Evolutionary conservation across 2,113 vertebrate genomes (phyloP), one percentile per base, ranked within the genome.

Genomic region (Pelusios castaneus): DNA sequence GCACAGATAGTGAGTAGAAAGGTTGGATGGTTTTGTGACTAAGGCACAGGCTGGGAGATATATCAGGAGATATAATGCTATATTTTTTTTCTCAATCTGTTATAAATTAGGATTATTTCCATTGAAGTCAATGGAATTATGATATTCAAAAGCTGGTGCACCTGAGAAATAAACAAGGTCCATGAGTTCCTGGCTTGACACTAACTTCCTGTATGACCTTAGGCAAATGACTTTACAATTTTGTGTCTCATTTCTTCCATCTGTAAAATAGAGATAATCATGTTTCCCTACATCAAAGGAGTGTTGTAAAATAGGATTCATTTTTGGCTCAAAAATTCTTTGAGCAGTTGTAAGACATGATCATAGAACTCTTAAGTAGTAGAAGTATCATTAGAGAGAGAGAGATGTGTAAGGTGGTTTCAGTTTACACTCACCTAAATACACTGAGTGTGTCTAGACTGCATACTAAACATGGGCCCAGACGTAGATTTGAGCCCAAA

Each of bases 81-180:
- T 91, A 87, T 91, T 93, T 82, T 82, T n/a, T 80, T 86, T 82
- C 73, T 81, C 38, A 21, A 78, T 90, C 58, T 58, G 16, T 58
- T 83, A 49, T 51, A 92, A 84, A 73, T 80, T 82, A 43, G 5
- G 0, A 49, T 29, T 27, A 45, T 11, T 27, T 3, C 24, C 73
- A 76, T 22, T 76, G 24, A 76, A 45, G 73, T 76, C 38, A 27
- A 24, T 76, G 41, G 25, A 45, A 76, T 45, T 43, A 76, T 14
- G 73, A 24, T 76, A 76, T 43, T 38, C n/a, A 38, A 76, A 76
- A 41, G 3, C 41, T 76, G 73, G 25, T 76, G 25, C 73, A 76
- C 43, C 24, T 52, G 63, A 88, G 49, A 88, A 75, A 51, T 90
- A 82, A 87, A 76, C 89, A 41, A 84, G 84, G 67, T 38, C 82